Conservation (phyloP, 2,888 invertebrate species). For the Callinectes sapidus region DNA sequence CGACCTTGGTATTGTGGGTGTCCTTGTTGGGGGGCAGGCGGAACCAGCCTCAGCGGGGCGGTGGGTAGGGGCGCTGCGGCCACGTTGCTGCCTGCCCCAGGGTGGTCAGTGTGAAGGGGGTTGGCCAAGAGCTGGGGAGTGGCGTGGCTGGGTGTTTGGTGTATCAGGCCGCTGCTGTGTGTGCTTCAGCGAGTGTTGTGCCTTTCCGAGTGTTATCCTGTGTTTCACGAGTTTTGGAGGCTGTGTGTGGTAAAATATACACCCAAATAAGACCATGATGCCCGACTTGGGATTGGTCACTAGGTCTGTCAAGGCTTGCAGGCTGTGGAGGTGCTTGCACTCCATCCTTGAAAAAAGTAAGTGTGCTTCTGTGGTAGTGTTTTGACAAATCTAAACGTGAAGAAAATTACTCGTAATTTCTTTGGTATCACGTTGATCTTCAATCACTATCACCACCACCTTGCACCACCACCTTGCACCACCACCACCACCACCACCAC, state of each 20-base stretch:
- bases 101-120: conserved; percentile 29
- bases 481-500: neutral
- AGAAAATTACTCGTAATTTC: neutral
- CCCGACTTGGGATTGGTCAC: neutral
- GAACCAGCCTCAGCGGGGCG: neutral
- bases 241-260: neutral
- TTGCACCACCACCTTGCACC: neutral
- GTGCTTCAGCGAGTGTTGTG: neutral
- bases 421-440: neutral
- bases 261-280: neutral
- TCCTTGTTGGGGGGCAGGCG: neutral
- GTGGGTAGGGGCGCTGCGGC: conserved; percentile 1
- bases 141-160: conserved; percentile 33
- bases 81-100: conserved; percentile 6
- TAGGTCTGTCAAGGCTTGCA: neutral
- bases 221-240: neutral
- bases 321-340: neutral
- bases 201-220: neutral
- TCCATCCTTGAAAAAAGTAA: neutral
- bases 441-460: neutral
- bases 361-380: neutral
- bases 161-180: neutral
- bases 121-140: neutral
- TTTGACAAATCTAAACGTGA: neutral
- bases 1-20: neutral